Evolutionary conservation across 1,140 invertebrate species (phyloP).

Genomic region (Druon quercuslanigerum): DNA sequence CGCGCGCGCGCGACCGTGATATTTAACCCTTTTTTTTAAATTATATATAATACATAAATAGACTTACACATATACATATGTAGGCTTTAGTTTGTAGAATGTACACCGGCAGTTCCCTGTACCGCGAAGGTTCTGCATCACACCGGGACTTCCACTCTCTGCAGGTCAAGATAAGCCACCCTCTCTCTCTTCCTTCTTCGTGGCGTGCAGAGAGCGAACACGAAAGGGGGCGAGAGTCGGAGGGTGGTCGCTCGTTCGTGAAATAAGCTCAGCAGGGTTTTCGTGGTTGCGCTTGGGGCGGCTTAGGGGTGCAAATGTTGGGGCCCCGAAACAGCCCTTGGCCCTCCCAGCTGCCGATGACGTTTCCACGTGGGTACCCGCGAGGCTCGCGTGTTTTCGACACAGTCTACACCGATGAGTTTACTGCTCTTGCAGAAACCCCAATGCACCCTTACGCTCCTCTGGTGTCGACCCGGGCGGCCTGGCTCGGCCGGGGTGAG

Average conservation of each 20-base stretch:
- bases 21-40: no score
- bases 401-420: constrained; percentile 65
- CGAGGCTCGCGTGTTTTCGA: constrained; percentile 74
- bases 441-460: constrained; percentile 27
- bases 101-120: constrained; percentile 35
- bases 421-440: constrained; percentile 42
- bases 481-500: not conserved
- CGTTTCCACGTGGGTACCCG: constrained; percentile 73
- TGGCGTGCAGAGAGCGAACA: constrained; percentile 45
- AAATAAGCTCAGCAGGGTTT: constrained; percentile 75
- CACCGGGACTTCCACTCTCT: constrained; percentile 50
- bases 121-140: constrained; percentile 35
- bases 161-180: constrained; percentile 67
- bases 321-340: constrained; percentile 57
- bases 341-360: constrained; percentile 73
- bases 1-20: no score
- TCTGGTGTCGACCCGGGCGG: not conserved
- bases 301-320: constrained; percentile 62
- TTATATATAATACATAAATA: no score
- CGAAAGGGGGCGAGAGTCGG: constrained; percentile 40
- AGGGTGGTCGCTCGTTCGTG: constrained; percentile 73
- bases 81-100: no score
- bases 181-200: constrained; percentile 55
- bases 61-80: no score
- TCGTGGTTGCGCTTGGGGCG: constrained; percentile 71